phyloP scores from a whole-genome alignment of 2,888 invertebrate genomes.

The Scaptomyza polygonia region DNA sequence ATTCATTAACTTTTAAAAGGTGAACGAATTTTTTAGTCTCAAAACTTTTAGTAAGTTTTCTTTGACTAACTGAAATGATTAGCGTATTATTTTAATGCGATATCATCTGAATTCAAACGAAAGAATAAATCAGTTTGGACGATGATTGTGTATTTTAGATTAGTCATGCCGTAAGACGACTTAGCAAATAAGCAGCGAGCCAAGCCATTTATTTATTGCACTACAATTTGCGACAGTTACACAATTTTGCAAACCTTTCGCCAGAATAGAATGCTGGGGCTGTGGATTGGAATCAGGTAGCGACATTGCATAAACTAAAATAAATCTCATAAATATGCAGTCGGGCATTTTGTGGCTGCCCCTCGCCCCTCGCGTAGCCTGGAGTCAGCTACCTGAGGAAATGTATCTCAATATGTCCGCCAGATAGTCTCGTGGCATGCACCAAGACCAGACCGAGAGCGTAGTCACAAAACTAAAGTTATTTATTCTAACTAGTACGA shows the following conservation, averaged over 20 bases:
- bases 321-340: conserved; percentile 79
- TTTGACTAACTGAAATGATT: conserved; percentile 3
- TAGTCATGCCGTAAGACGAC: conserved; percentile 32
- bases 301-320: conserved; percentile 76
- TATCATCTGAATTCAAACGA: background rate
- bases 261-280: conserved; percentile 40
- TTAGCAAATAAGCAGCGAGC: conserved; percentile 22
- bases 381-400: conserved; percentile 51
- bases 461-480: conserved; percentile 39
- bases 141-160: conserved; percentile 13
- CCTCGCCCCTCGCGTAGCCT: background rate
- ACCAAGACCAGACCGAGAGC: conserved; percentile 11
- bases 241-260: conserved; percentile 27
- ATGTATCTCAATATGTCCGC: conserved; percentile 64
- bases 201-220: conserved; percentile 20
- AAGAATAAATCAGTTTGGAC: background rate
- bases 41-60: too few relatives aligned
- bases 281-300: conserved; percentile 58
- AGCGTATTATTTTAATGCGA: background rate
- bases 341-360: conserved; percentile 1
- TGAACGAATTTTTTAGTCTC: background rate
- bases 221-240: conserved; percentile 48
- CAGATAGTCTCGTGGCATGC: conserved; percentile 55
- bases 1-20: too few relatives aligned
- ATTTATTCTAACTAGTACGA: conserved; percentile 72